Percentiles rank a stretch among this genome's conserved stretches.
Evolutionary conservation across 2,888 invertebrate species (phyloP).

Genomic region (Pseudococcus viburni): DNA sequence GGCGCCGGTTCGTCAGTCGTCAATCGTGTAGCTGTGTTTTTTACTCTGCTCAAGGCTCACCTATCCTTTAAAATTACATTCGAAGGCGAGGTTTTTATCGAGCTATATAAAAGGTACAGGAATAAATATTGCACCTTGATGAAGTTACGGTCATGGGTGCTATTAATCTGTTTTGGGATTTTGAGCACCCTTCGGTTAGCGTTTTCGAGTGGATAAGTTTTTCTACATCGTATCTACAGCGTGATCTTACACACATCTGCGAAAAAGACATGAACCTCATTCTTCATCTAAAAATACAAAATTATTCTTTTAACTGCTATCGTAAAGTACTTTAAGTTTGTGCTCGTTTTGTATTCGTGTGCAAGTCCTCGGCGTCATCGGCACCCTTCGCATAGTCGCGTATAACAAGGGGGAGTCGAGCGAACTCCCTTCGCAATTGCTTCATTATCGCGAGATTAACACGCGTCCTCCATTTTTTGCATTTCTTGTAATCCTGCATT

Average conservation of each 20-base stretch:
- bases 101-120: background rate
- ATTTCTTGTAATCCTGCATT: slow-evolving; percentile 63
- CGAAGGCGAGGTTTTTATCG: background rate
- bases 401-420: slow-evolving; percentile 43
- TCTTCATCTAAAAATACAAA: slow-evolving; percentile 61
- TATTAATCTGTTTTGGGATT: slow-evolving; percentile 25
- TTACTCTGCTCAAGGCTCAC: no score
- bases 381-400: slow-evolving; percentile 1
- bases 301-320: slow-evolving; percentile 64
- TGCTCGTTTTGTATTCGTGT: slow-evolving; percentile 57
- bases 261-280: slow-evolving; percentile 58
- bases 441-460: slow-evolving; percentile 65
- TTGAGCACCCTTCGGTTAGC: background rate
- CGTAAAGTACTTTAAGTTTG: slow-evolving; percentile 63
- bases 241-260: slow-evolving; percentile 6
- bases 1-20: background rate
- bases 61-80: background rate
- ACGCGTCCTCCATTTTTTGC: slow-evolving; percentile 65
- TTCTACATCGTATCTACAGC: background rate
- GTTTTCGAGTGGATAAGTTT: slow-evolving; percentile 41
- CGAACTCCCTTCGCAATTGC: slow-evolving; percentile 59
- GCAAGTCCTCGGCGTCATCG: slow-evolving; percentile 28
- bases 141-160: slow-evolving; percentile 38
- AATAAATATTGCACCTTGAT: slow-evolving; percentile 36
- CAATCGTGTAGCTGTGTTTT: background rate